Evolutionary conservation across 2,888 invertebrate genomes (phyloP).

Genomic region (Archips crataeganus): DNA sequence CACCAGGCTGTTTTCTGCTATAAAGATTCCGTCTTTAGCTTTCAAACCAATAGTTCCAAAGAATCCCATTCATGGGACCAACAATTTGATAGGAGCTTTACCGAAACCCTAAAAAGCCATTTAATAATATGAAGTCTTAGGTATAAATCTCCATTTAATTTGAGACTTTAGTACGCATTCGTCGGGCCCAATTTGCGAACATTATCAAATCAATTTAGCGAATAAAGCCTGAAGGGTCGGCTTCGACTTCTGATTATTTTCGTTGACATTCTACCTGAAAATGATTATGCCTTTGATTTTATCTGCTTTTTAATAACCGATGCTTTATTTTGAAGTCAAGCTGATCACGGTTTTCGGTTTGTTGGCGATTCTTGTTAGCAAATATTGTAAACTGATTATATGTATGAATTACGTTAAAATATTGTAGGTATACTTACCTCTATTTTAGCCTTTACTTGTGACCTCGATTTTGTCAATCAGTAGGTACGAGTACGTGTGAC

Average conservation of each 20-base stretch:
- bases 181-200: slow-evolving; percentile 55
- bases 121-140: slow-evolving; percentile 44
- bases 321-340: slow-evolving; percentile 19
- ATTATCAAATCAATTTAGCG: slow-evolving; percentile 57
- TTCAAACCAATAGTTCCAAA: slow-evolving; percentile 11
- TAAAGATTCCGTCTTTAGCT: neutral
- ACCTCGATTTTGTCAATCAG: no score
- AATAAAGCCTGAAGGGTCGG: slow-evolving; percentile 51
- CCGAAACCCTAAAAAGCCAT: slow-evolving; percentile 41
- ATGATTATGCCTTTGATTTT: slow-evolving; percentile 40
- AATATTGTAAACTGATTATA: neutral
- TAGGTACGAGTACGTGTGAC: no score
- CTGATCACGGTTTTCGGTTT: neutral
- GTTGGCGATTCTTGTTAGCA: neutral
- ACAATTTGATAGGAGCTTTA: slow-evolving; percentile 32
- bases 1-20: neutral
- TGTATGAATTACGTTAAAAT: no score
- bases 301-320: slow-evolving; percentile 25
- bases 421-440: no score
- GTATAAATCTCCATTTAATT: slow-evolving; percentile 45
- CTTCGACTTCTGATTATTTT: slow-evolving; percentile 58
- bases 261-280: slow-evolving; percentile 40
- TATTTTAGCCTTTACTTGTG: no score
- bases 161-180: slow-evolving; percentile 42
- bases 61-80: slow-evolving; percentile 23